Evolutionary conservation across 1,140 invertebrate genomes (phyloP), one percentile per base, ranked within the genome.

Genomic region (Pogonomyrmex californicus): DNA sequence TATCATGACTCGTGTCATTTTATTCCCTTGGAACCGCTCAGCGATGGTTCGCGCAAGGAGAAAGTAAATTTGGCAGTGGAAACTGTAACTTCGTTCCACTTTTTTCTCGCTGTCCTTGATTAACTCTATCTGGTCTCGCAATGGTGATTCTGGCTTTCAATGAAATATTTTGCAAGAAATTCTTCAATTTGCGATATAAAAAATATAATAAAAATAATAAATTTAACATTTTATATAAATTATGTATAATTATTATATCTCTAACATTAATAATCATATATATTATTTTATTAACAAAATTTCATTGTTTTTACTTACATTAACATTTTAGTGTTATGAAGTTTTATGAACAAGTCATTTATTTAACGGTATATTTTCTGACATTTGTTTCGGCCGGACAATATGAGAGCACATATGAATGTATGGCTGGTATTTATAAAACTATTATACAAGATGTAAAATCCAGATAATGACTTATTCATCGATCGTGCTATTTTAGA

Each of bases 1-100:
- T 85, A 90, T 51, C 49, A 2, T 47, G 60, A 33, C 70, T 23
- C 23, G 0, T n/a, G 7, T 78, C n/a, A 17, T 62, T 49, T 23
- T 30, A 30, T 7, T 66, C 36, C 60, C 47, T 49, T 23, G 23
- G 23, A 23, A 23, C 23, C 4, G 9, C 44, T 54, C 4, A 41
- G 17, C 49, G 2, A 23, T 86, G 47, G 36, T 79, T 23, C 12
- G 36, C 36, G n/a, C 54, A 66, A 79, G 47, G 36, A 54, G 14
- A 79, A 79, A 68, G 47, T 79, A 68, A 79, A 79, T 79, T 79
- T 12, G 36, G 36, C 36, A 58, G 14, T 41, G 12, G 38, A 60
- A 60, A 77, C 23, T 79, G 12, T 5, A 78, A 65, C 9, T 54
- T 68, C 33, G 47, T 68, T 56, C 38, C 14, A 70, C 47, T 81